Evolutionary conservation across 2,888 invertebrate species (phyloP), one percentile per base, ranked within the genome.

Genomic region (Drosophila meridiana): DNA sequence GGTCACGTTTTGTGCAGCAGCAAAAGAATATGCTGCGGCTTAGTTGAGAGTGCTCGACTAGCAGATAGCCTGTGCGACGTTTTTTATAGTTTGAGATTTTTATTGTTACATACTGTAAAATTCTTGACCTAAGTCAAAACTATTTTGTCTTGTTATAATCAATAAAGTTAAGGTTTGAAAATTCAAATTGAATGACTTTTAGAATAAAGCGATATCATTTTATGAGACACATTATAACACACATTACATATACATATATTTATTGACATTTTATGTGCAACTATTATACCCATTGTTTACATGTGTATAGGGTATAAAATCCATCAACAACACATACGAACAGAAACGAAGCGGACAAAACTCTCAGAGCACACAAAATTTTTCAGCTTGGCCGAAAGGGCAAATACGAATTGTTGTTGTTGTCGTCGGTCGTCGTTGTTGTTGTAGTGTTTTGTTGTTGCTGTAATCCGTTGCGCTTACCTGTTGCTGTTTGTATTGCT

Each of bases 401-500:
- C 62, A 70, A 58, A 55, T 52, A 30, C 42, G 36, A 72, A 62
- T 73, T 77, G 65, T 65, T 61, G 48, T 55, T 56, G 45, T 48
- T 43, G 45, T 63, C 55, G 9, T 11, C 14, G 70, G 9, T 11
- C 14, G 70, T 63, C 65, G 64, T 59, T 63, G 59, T 45, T 66
- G 30, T 58, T 55, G 56, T 53, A 26, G 34, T 20, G 20, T n/a
- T 32, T 5, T 9, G 36, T 64, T 58, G 36, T 60, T 63, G 32
- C 14, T 53, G 26, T 40, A 64, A 48, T 47, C 30, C 34, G 53
- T 64, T 72, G 77, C 64, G 77, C 80, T 78, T 76, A 78, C 78
- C 80, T 78, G 78, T 78, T 80, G 78, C 65, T 69, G 67, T 55
- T 60, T 61, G 26, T 67, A 26, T 14, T 55, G 74, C 28, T 63